Evolutionary conservation across 1,140 invertebrate species (phyloP).

Genomic region (Mamestra configurata): DNA sequence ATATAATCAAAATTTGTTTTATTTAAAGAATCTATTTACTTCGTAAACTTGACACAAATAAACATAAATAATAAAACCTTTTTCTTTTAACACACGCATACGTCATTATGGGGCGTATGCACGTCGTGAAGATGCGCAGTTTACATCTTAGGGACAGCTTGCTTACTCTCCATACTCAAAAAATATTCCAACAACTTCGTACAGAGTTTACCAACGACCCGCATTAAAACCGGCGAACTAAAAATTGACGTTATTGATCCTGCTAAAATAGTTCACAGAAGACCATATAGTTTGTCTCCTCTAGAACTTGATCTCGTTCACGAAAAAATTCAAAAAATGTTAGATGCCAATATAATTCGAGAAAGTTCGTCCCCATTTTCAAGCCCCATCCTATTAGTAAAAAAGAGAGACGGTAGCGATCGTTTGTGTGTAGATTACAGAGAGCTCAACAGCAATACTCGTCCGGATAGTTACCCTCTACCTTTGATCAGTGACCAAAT

Average conservation of each 20-base stretch:
- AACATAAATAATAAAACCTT: too few relatives aligned
- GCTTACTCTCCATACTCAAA: constrained; percentile 6
- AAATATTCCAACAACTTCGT: constrained; percentile 39
- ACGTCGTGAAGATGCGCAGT: too few relatives aligned
- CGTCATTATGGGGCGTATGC: too few relatives aligned
- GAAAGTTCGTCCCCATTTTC: too few relatives aligned
- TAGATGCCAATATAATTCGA: constrained; percentile 37
- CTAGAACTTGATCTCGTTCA: constrained; percentile 8
- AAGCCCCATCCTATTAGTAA: constrained; percentile 20
- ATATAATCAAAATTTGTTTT: too few relatives aligned
- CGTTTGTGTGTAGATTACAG: constrained; percentile 50
- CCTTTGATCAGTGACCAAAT: constrained; percentile 85
- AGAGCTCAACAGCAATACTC: constrained; percentile 17
- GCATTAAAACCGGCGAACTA: constrained; percentile 4
- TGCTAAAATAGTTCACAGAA: constrained; percentile 17
- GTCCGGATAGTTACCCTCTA: constrained; percentile 84
- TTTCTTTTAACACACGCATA: too few relatives aligned
- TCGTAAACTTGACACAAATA: too few relatives aligned
- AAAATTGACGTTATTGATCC: constrained; percentile 35
- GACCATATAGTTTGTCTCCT: constrained; percentile 29
- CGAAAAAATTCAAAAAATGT: constrained; percentile 10
- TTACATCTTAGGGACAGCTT: too few relatives aligned
- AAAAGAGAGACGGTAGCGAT: constrained; percentile 51
- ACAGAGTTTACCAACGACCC: neutral
- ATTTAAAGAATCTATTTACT: too few relatives aligned